Conservation (phyloP, 2,113 vertebrate species). For the Halichoerus grypus region DNA sequence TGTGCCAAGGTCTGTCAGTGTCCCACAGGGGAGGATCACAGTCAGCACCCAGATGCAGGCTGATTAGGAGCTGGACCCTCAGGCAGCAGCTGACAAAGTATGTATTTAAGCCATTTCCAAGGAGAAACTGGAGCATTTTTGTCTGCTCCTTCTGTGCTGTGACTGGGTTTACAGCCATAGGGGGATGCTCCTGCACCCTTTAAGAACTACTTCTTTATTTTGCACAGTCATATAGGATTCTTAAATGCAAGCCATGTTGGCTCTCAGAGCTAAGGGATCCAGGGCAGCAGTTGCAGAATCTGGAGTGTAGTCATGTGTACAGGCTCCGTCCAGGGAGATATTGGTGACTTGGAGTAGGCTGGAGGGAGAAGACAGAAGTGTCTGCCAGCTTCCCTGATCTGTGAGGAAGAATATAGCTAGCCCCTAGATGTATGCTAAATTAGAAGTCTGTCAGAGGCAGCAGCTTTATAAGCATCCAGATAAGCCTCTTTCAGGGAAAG, state of each 20-base stretch:
- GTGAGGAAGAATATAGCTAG: neutral
- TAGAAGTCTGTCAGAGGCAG: neutral
- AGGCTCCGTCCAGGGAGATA: neutral
- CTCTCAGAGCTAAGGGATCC: neutral
- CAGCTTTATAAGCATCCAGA: neutral
- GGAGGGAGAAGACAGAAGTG: neutral
- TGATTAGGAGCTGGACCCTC: neutral
- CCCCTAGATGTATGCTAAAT: neutral
- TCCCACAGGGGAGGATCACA: neutral
- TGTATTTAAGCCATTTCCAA: neutral
- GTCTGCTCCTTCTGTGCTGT: neutral
- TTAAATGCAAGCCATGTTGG: neutral
- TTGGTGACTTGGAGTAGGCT: neutral
- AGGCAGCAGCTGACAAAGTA: neutral
- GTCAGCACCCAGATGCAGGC: neutral
- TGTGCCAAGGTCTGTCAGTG: neutral
- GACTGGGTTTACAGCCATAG: neutral
- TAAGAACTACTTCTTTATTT: constrained; percentile 2
- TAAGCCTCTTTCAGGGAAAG: neutral
- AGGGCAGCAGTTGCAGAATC: neutral
- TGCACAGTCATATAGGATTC: neutral
- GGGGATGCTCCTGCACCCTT: neutral
- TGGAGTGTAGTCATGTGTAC: neutral
- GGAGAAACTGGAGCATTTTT: neutral
- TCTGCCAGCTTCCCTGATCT: neutral